Percentiles rank a stretch among this genome's conserved stretches.
Conservation (phyloP, 2,888 invertebrate species). For the Aphrophora alni region DNA sequence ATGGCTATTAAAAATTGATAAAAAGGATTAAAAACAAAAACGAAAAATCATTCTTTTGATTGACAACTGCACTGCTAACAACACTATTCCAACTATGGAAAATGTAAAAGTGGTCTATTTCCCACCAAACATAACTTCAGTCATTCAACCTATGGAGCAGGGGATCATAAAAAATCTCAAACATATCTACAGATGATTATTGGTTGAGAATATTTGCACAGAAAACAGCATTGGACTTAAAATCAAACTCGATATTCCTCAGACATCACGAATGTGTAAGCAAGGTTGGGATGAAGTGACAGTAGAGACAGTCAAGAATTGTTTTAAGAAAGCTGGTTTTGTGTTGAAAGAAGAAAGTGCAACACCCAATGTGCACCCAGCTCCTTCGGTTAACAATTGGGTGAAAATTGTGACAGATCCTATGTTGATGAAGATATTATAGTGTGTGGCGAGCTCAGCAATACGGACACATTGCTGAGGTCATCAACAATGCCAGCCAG, state of each 20-base stretch:
- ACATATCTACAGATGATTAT: constrained; percentile 30
- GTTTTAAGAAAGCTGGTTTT: constrained; percentile 19
- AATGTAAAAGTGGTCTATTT: constrained; percentile 33
- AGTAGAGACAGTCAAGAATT: background rate
- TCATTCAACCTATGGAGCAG: constrained; percentile 41
- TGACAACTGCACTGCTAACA: constrained; percentile 33
- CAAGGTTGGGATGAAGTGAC: constrained; percentile 13
- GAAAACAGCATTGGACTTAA: background rate
- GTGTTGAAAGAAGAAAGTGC: background rate
- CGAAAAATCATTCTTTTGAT: constrained; percentile 31
- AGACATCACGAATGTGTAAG: constrained; percentile 11
- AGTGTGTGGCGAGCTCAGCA: background rate
- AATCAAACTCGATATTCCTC: constrained; percentile 9
- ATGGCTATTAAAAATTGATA: background rate
- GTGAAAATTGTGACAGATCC: background rate
- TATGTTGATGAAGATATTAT: constrained; percentile 36
- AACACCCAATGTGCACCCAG: background rate
- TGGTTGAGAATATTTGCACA: constrained; percentile 13
- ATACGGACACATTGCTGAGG: background rate
- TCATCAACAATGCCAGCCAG: background rate
- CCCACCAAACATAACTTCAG: constrained; percentile 14
- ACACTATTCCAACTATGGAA: constrained; percentile 22
- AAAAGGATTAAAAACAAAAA: background rate
- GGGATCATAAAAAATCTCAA: constrained; percentile 44
- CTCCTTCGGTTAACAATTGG: background rate